Conservation (phyloP, 2,797 vertebrate species). For the Heterohyrax brucei region DNA sequence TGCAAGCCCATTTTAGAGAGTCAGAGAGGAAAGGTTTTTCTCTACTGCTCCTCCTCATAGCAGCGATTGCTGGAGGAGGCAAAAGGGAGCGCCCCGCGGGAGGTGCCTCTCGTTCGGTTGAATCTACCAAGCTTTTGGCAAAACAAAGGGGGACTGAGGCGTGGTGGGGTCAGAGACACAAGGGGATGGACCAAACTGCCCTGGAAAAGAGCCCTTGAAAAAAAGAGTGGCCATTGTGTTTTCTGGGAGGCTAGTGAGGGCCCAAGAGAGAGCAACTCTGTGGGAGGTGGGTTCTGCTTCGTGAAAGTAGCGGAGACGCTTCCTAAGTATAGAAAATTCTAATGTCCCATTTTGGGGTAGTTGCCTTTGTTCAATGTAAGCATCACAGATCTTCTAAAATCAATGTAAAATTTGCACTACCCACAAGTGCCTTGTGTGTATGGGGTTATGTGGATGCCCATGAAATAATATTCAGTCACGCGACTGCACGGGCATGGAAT, state of each 20-base stretch:
- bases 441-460: not conserved
- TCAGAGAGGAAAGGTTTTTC: not conserved
- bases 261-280: not conserved
- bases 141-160: not conserved
- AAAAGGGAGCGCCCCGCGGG: not conserved
- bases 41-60: too few species aligned
- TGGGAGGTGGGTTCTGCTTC: accelerated
- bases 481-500: not conserved
- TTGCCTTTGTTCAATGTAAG: not conserved
- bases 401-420: not conserved
- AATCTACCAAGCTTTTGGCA: not conserved
- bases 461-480: not conserved
- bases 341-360: not conserved
- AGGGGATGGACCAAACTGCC: not conserved
- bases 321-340: not conserved
- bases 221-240: not conserved
- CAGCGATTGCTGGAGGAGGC: not conserved
- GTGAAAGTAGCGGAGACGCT: not conserved
- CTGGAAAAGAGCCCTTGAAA: not conserved
- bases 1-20: not conserved
- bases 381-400: not conserved
- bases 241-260: not conserved
- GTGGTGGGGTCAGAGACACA: not conserved
- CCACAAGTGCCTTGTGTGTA: not conserved
- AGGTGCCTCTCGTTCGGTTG: not conserved